Conservation (phyloP, 2,888 invertebrate species). For the Lypha dubia region DNA sequence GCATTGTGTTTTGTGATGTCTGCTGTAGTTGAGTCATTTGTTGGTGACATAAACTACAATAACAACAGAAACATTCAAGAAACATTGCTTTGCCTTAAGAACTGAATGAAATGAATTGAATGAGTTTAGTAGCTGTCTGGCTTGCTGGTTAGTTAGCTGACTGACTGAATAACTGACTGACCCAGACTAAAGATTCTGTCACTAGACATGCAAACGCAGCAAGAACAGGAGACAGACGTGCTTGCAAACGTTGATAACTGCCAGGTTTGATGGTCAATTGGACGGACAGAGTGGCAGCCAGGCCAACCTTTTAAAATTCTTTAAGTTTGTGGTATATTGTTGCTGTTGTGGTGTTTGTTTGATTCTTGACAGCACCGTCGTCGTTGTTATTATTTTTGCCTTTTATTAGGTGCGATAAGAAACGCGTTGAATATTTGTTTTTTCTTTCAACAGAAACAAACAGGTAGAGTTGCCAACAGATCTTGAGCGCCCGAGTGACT, state of each 20-base stretch:
- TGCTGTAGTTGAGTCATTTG: slow-evolving; percentile 68
- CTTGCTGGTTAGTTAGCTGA: not conserved
- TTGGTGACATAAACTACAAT: slow-evolving; percentile 56
- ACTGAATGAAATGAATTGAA: slow-evolving; percentile 60
- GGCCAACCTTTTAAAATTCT: slow-evolving; percentile 82
- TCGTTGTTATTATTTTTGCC: slow-evolving; percentile 33
- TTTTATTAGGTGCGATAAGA: slow-evolving; percentile 71
- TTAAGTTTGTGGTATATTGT: slow-evolving; percentile 70
- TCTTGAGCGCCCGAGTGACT: not conserved
- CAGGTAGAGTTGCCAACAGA: slow-evolving; percentile 42
- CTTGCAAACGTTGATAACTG: slow-evolving; percentile 60
- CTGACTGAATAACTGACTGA: slow-evolving; percentile 55
- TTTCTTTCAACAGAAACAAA: not conserved
- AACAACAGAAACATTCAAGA: not conserved
- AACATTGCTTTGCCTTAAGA: slow-evolving; percentile 10
- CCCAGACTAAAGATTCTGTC: slow-evolving; percentile 54
- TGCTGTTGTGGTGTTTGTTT: no score
- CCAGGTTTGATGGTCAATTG: slow-evolving; percentile 53
- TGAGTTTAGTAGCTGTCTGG: not conserved
- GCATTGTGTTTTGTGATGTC: slow-evolving; percentile 27
- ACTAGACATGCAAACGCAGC: slow-evolving; percentile 62
- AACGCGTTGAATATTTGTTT: slow-evolving; percentile 53
- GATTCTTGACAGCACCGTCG: slow-evolving; percentile 26
- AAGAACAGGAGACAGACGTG: slow-evolving; percentile 28
- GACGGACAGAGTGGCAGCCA: slow-evolving; percentile 36